Evolutionary conservation across 64 coral and sea anemone genomes (phyloP).

Genomic region (Catalaphyllia jardinei): DNA sequence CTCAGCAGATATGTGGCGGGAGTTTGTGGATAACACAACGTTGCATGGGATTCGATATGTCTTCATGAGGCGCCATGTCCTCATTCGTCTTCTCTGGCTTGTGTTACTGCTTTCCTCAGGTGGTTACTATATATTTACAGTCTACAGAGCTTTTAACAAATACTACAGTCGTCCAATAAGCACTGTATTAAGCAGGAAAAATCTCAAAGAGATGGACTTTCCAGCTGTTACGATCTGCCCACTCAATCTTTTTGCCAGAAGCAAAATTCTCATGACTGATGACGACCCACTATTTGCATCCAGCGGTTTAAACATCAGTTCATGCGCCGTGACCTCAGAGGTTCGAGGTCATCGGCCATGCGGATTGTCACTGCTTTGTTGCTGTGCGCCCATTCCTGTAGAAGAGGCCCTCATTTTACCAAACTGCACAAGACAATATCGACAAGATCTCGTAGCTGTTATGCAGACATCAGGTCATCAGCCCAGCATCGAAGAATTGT

Average conservation of each 20-base stretch:
- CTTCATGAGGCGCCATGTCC: slow-evolving; percentile 36
- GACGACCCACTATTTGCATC: slow-evolving; percentile 25
- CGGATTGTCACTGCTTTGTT: slow-evolving; percentile 12
- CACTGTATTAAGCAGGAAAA: slow-evolving; percentile 40
- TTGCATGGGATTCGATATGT: slow-evolving; percentile 69
- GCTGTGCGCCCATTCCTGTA: neutral
- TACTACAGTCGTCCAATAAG: slow-evolving; percentile 63
- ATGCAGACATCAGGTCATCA: neutral
- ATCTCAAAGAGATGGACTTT: slow-evolving; percentile 27
- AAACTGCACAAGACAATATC: slow-evolving; percentile 57
- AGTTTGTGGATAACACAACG: slow-evolving; percentile 64
- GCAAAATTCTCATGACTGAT: slow-evolving; percentile 1
- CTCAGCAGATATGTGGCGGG: slow-evolving; percentile 43
- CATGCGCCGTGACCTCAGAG: slow-evolving; percentile 7
- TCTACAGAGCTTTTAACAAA: slow-evolving; percentile 48
- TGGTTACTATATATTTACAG: slow-evolving; percentile 19
- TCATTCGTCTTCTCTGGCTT: slow-evolving; percentile 40
- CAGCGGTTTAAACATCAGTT: slow-evolving; percentile 23
- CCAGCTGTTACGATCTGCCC: slow-evolving; percentile 67
- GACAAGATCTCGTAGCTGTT: slow-evolving; percentile 19
- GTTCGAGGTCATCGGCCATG: slow-evolving; percentile 7
- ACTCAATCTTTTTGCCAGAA: slow-evolving; percentile 29
- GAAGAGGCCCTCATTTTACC: neutral
- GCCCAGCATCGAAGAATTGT: slow-evolving; percentile 17
- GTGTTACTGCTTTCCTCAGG: slow-evolving; percentile 47